Conservation (phyloP, 1,140 invertebrate genomes). For the Asbolus verrucosus region DNA sequence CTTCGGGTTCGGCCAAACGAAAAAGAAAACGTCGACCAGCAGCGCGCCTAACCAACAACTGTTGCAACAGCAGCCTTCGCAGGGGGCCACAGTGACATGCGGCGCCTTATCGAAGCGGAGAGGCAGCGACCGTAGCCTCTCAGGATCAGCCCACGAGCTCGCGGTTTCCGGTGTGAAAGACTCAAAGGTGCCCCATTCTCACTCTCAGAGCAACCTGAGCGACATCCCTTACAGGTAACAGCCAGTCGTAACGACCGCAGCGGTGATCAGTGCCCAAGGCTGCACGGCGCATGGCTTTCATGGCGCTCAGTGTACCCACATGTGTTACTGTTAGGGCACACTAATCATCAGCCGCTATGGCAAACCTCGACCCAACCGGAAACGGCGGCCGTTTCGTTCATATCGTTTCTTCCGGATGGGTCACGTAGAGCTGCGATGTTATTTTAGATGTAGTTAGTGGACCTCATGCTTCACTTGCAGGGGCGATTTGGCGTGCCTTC, state of each 20-base stretch:
- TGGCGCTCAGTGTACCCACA: slow-evolving; percentile 48
- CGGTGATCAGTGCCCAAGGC: slow-evolving; percentile 37
- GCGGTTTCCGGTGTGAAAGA: slow-evolving; percentile 76
- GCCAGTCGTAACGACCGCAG: neutral
- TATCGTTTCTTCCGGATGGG: slow-evolving; percentile 22
- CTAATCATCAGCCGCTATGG: slow-evolving; percentile 1
- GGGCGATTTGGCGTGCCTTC: slow-evolving; percentile 69
- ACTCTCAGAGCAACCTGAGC: slow-evolving; percentile 85
- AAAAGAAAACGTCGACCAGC: slow-evolving; percentile 82
- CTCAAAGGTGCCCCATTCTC: slow-evolving; percentile 78
- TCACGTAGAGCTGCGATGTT: slow-evolving; percentile 30
- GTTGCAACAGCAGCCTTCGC: slow-evolving; percentile 63
- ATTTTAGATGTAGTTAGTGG: slow-evolving; percentile 57
- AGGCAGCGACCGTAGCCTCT: slow-evolving; percentile 84
- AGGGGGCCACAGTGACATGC: slow-evolving; percentile 58
- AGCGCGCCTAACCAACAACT: slow-evolving; percentile 68
- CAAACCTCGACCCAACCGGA: slow-evolving; percentile 11
- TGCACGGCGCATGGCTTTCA: slow-evolving; percentile 55
- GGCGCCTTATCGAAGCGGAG: slow-evolving; percentile 71
- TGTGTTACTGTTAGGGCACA: slow-evolving; percentile 38
- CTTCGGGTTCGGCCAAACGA: slow-evolving; percentile 88
- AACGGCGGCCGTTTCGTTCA: too few relatives aligned
- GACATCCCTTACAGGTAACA: slow-evolving; percentile 81
- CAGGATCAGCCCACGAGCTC: slow-evolving; percentile 83
- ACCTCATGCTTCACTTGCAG: slow-evolving; percentile 69